Evolutionary conservation across 2,113 vertebrate species (phyloP), one percentile per base, ranked within the genome.

Genomic region (Mastomys natalensis): DNA sequence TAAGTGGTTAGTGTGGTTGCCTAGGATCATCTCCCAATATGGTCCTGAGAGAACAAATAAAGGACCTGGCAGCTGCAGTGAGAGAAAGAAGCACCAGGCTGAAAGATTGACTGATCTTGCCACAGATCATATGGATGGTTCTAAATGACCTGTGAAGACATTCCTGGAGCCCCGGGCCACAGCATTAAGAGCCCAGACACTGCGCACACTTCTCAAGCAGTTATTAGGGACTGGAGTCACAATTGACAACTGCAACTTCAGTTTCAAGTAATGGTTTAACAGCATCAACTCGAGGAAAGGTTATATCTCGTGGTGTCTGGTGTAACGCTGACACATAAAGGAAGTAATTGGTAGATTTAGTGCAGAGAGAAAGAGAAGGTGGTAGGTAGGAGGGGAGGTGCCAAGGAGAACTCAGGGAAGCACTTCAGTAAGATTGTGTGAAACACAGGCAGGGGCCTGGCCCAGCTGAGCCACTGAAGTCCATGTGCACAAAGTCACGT

Each of bases 241-340:
- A 89, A 94, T 96, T 98, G 98, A 98, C 98, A 98, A 98, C 98
- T 95, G 97, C 34, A 40, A 98, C 98, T 98, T 97, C 98, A 94
- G 98, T 98, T 98, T 98, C 98, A 97, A 98, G 98, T 97, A 98
- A 99, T 98, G 97, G 98, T 98, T 99, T 99, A 98, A 98, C 97
- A 98, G 98, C 97, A 95, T 98, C 98, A 94, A 66, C 97, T 93
- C 62, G 96, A 98, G 97, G 96, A 98, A 98, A 98, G 98, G 98
- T 98, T 98, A 98, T 93, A 97, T 93, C 97, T 97, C 82, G 9
- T 95, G 8, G 87, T 98, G 97, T 96, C 97, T 98, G 97, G 96
- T 95, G 92, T 89, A 97, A 96, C 77, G 95, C 98, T 98, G 98
- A 98, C 98, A 98, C 98, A 98, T 98, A 97, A 97, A 97, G 98